Base-by-base conservation (phyloP, 2,113 vertebrate genomes). In the Psephotus haematonotus region DNA sequence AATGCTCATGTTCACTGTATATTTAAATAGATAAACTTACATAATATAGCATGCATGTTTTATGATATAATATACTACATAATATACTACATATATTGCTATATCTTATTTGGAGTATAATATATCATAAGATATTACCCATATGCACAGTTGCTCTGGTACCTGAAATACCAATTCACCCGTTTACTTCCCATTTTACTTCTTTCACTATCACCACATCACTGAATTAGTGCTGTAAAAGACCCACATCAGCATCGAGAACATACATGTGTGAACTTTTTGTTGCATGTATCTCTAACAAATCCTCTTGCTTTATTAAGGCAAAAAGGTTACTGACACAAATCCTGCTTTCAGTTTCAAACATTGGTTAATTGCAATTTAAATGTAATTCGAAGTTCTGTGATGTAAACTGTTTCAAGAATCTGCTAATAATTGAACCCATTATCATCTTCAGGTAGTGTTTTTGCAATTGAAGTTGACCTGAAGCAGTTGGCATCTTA, bases 221-320 rank as follows among this genome's bases (percentile, higher is more conserved):
- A 27, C 43, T 24, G 57, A 76, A 10, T 65, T 85, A 9, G 35
- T 57, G 29, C 62, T 55, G 16, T 85, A 6, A 64, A 47, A 46
- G 68, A n/a, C 28, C 20, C 63, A 35, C 60, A 25, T 88, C 69
- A 67, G 35, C 69, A 76, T 12, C 67, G 37, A 69, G 46, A 77
- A 85, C 33, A 17, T 82, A 20, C 16, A 1, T n/a, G 7, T 50
- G 72, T 27, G 78, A 39, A 62, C 37, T 71, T 95, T 46, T 7
- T n/a, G 44, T 84, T 97, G 97, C 91, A 95, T 95, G 93, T 15
- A 3, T 47, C 69, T 62, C 76, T 75, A 60, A 78, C 23, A n/a
- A 37, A n/a, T 82, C 20, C 1, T 5, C 47, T 88, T 90, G 62
- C 77, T 96, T 82, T 80, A 9, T 70, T 37, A 88, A 47, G 69